Percentiles rank a stretch among this genome's conserved stretches.
Evolutionary conservation across 2,797 vertebrate species (phyloP).

Genomic region (Hemitrygon akajei): DNA sequence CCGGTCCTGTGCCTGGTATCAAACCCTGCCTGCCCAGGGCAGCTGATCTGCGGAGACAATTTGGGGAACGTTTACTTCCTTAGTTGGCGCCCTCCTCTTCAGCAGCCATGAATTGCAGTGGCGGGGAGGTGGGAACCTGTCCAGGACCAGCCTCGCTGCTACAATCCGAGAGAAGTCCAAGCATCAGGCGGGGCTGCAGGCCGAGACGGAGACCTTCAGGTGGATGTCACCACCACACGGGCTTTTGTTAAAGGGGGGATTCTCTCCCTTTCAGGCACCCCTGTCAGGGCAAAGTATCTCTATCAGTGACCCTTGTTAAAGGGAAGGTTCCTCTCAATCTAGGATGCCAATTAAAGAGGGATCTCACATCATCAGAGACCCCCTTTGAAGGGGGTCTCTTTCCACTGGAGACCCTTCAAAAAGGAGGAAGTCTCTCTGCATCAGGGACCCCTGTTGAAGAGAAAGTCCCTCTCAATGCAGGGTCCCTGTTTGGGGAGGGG

Average conservation of each 20-base stretch:
- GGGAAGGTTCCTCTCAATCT: no score
- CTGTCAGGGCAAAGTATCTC: neutral
- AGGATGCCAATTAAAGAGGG: no score
- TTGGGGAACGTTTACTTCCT: neutral
- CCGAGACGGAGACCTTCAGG: neutral
- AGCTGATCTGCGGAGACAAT: neutral
- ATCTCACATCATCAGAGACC: no score
- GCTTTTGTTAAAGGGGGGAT: neutral
- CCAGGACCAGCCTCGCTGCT: neutral
- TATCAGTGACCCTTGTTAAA: neutral
- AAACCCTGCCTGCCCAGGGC: neutral
- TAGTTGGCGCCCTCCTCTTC: neutral
- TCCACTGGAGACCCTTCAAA: no score
- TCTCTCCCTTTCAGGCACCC: no score
- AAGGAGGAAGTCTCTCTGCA: no score
- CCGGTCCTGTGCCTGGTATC: neutral
- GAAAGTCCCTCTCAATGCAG: no score
- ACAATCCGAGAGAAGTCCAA: no score
- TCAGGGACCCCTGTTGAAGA: no score
- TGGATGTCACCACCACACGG: neutral
- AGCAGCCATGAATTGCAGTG: neutral
- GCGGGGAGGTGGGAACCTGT: no score
- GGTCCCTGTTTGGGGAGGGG: rapidly evolving
- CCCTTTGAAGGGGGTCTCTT: no score
- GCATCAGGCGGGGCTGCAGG: neutral